Base-by-base conservation (phyloP, 2,113 vertebrate genomes). In the Sinocyclocheilus rhinocerous region DNA sequence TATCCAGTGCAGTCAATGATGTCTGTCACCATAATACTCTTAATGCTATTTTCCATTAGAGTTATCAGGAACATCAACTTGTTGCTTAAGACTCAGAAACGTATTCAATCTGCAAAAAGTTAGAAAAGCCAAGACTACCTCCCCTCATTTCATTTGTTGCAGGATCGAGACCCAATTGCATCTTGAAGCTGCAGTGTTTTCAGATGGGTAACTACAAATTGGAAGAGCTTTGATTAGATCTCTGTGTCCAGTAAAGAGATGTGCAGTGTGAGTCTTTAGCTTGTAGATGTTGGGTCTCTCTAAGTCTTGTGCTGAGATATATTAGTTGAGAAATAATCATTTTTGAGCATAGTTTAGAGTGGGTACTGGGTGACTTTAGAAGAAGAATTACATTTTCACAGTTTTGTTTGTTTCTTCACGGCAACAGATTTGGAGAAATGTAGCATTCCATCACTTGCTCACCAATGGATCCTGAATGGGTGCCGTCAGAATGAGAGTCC, bases 21-120 rank as follows among this genome's bases (percentile, higher is more conserved):
- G 84, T 90, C 86, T 87, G 85, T 87, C 87, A 88, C 81, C 75
- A 84, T 90, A 90, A 90, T 90, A 87, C 69, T 83, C 85, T 90
- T 90, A 90, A 65, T 84, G 20, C 36, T 55, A 78, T 87, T 88
- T 83, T 75, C 81, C 81, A 87, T 85, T 87, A 87, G 36, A n/a
- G 59, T 83, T 86, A 85, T 80, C 87, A 84, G 67, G 3, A 45
- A 69, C 79, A 90, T 86, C 87, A 88, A 82, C 76, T 52, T 57
- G 67, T 83, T 61, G 80, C 80, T 78, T 39, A 15, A 45, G 52
- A 76, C 57, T 63, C 48, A 61, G 59, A 18, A 52, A 72, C 6
- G 39, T 39, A 45, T 55, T 63, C 33, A 72, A 39, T 70, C 48
- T 26, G 18, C 24, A 79, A 50, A 82, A 45, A 67, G 39, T n/a